phyloP scores from a whole-genome alignment of 2,797 vertebrate species.

The Petrocephalus schoutedeni region DNA sequence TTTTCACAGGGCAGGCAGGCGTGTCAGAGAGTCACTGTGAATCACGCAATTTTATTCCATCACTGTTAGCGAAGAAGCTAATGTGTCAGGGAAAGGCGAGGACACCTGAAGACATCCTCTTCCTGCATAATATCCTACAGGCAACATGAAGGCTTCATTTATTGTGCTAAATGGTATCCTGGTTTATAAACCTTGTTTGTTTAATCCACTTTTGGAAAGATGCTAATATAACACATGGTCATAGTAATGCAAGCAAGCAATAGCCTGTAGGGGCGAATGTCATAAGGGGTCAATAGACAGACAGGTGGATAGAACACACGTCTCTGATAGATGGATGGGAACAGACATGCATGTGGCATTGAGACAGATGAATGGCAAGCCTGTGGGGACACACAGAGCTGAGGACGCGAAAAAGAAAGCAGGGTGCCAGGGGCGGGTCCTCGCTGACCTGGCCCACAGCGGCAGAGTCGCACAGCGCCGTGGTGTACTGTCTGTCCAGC shows the following conservation, averaged over 20 bases:
- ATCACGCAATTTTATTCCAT: neutral
- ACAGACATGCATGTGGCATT: constrained; percentile 19
- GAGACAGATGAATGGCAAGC: constrained; percentile 52
- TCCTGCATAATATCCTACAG: neutral
- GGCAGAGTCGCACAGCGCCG: constrained; percentile 80
- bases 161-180: neutral
- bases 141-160: neutral
- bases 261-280: neutral
- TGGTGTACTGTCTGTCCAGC: constrained; percentile 74
- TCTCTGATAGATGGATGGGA: neutral
- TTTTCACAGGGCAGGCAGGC: neutral
- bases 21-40: neutral
- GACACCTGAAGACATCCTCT: neutral
- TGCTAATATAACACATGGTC: neutral
- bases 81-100: neutral
- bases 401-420: neutral
- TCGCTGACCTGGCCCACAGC: constrained; percentile 71
- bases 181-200: neutral
- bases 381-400: constrained; percentile 39
- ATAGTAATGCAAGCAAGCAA: neutral
- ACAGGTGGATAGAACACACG: constrained; percentile 30
- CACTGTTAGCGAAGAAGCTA: neutral
- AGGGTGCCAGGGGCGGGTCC: neutral
- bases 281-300: constrained; percentile 36
- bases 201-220: neutral